Evolutionary conservation across 2,113 vertebrate genomes (phyloP).

Genomic region (Poecilia latipinna): DNA sequence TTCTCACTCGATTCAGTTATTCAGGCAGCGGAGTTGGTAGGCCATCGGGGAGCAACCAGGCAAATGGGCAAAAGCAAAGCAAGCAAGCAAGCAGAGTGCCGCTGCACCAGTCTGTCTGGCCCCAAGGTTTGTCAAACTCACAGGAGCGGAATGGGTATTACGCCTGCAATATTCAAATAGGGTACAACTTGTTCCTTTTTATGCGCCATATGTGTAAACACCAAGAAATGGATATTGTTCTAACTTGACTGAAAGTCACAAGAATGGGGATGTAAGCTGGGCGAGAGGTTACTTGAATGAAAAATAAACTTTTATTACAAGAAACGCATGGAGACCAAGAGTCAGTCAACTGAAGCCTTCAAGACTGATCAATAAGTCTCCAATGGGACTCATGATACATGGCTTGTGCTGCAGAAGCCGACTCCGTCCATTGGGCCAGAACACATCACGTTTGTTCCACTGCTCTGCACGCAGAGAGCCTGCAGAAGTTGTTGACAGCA

Average conservation of each 20-base stretch:
- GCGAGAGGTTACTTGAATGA: neutral
- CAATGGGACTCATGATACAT: conserved; percentile 30
- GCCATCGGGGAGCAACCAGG: conserved; percentile 20
- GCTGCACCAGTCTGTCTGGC: conserved; percentile 30
- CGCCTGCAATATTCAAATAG: conserved; percentile 47
- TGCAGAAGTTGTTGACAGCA: conserved; percentile 42
- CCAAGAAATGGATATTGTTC: conserved; percentile 12
- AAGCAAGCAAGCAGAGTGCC: conserved; percentile 27
- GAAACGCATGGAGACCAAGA: conserved; percentile 2
- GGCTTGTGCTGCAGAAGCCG: conserved; percentile 11
- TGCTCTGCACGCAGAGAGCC: conserved; percentile 14
- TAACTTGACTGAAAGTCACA: neutral
- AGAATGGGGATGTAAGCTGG: conserved; percentile 7
- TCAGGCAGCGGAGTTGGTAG: conserved; percentile 10
- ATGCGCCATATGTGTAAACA: conserved; percentile 16
- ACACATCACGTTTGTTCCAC: conserved; percentile 46
- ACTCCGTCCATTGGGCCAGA: conserved; percentile 7
- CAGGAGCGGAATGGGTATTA: conserved; percentile 59
- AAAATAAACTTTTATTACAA: neutral
- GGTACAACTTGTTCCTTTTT: conserved; percentile 31
- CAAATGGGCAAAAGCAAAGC: conserved; percentile 43
- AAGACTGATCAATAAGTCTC: conserved; percentile 38
- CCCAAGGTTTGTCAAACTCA: conserved; percentile 56
- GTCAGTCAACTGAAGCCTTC: conserved; percentile 8
- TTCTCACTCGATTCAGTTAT: neutral